A percentile compares a stretch with the other conserved stretches of the same genome.
Evolutionary conservation across 2,113 vertebrate species (phyloP).

Genomic region (Phrynocephalus versicolor): DNA sequence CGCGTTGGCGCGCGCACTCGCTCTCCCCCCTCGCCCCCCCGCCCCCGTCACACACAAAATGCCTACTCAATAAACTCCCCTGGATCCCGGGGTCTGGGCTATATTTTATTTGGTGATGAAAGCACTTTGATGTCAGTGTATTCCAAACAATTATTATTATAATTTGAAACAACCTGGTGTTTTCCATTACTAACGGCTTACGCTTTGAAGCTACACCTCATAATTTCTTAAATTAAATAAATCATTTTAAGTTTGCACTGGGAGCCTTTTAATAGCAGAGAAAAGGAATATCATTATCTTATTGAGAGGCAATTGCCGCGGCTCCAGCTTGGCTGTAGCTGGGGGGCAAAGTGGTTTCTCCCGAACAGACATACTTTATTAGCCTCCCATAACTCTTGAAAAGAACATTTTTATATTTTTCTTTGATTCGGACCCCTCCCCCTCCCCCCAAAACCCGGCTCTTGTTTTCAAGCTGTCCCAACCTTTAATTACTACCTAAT

Average conservation of each 20-base stretch:
- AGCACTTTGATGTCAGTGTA: constrained; percentile 86
- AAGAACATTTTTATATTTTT: constrained; percentile 84
- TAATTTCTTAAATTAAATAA: constrained; percentile 91
- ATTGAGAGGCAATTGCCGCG: constrained; percentile 87
- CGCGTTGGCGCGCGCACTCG: constrained; percentile 17
- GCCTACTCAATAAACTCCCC: constrained; percentile 73
- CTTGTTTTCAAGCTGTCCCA: constrained; percentile 86
- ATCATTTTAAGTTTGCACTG: constrained; percentile 90
- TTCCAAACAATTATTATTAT: constrained; percentile 89
- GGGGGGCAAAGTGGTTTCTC: constrained; percentile 80
- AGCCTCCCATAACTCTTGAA: constrained; percentile 87
- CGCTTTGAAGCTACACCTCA: constrained; percentile 89
- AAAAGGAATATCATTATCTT: constrained; percentile 92
- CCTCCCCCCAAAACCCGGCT: constrained; percentile 73
- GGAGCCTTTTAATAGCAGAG: constrained; percentile 88
- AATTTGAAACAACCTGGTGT: constrained; percentile 88
- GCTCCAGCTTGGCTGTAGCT: constrained; percentile 88
- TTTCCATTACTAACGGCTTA: constrained; percentile 87
- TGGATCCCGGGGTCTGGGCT: constrained; percentile 75
- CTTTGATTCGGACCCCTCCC: constrained; percentile 80
- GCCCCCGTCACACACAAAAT: constrained; percentile 25
- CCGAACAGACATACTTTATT: constrained; percentile 88
- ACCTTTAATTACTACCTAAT: constrained; percentile 91
- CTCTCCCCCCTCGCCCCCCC: constrained; percentile 22
- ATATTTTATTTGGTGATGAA: constrained; percentile 83